Evolutionary conservation across 2,888 invertebrate genomes (phyloP), one percentile per base, ranked within the genome.

Genomic region (Deilephila porcellus): DNA sequence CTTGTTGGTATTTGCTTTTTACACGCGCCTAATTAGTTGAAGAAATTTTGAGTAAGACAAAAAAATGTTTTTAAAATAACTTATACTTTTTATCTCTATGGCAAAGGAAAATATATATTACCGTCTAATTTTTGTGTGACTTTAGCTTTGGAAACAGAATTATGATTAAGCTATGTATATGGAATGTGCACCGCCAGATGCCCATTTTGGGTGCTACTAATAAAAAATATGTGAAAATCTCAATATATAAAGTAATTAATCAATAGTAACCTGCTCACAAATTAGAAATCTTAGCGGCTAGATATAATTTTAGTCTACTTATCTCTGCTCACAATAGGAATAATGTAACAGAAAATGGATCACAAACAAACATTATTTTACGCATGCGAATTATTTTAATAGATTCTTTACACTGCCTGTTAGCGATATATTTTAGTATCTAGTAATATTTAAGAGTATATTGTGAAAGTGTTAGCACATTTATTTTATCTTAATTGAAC

Each of bases 341-440:
- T 59, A 71, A 73, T 60, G 20, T 29, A 25, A 71, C 52, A 64
- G 19, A 56, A n/a, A 75, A 19, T 56, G 62, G 60, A 74, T 74
- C 64, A 73, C 71, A 71, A 73, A 60, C 56, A 73, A 71, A 67
- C 72, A 25, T 77, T 78, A 74, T 67, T 74, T 32, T 78, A 76
- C 25, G 45, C 67, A 67, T 67, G 52, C 67, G 17, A 52, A 67
- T 67, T 67, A 67, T 67, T 67, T 67, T 45, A 67, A 25, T 25
- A 25, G 17, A 67, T 52, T 74, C 76, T 76, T 70, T 52, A 75
- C 77, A 76, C 77, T 77, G 77, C 76, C 77, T 70, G 29, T 73
- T 63, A 63, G 71, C 72, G 60, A 53, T 67, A 62, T 75, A 71
- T 62, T 71, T 63, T 52, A 52, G 4, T 52, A 25, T 14, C 14